A percentile compares a stretch with the other conserved stretches of the same genome.
phyloP scores from a whole-genome alignment of 2,797 vertebrate species.

The Catharus ustulatus region DNA sequence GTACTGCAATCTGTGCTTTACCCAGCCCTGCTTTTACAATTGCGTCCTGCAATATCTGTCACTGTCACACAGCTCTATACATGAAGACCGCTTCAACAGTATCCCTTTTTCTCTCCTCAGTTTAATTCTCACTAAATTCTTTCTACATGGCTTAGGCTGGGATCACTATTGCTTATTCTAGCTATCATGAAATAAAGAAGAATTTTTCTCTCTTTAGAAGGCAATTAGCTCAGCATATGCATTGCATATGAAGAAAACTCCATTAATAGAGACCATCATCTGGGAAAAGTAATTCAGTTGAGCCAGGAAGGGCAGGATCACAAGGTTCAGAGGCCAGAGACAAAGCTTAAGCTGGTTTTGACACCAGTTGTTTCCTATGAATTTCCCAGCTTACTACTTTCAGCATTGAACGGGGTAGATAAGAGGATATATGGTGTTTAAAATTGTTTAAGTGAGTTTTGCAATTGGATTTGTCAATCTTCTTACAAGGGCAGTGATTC shows the following conservation, averaged over 20 bases:
- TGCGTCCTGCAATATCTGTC: background rate
- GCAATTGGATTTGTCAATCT: background rate
- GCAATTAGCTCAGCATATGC: background rate
- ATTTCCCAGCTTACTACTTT: background rate
- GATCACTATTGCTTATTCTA: background rate
- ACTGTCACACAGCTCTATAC: background rate
- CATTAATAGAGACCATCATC: background rate
- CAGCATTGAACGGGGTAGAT: background rate
- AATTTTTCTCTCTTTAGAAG: background rate
- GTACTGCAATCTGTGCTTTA: background rate
- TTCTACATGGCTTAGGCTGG: background rate
- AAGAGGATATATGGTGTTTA: background rate
- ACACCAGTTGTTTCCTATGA: background rate
- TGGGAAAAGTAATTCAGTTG: background rate
- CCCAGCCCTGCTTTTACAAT: background rate
- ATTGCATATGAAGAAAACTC: background rate
- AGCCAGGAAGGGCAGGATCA: background rate
- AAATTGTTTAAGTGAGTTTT: slow-evolving; percentile 5
- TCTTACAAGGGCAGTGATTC: background rate
- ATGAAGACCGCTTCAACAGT: background rate
- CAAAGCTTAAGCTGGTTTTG: slow-evolving; percentile 3
- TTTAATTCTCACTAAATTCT: background rate
- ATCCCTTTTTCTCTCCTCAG: background rate
- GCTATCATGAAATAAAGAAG: background rate
- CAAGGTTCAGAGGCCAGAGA: background rate